These are phyloP conservation scores for Torymus auratus DNA, from an alignment of 2,888 invertebrate species.

Conservation along the genomic window DNA sequence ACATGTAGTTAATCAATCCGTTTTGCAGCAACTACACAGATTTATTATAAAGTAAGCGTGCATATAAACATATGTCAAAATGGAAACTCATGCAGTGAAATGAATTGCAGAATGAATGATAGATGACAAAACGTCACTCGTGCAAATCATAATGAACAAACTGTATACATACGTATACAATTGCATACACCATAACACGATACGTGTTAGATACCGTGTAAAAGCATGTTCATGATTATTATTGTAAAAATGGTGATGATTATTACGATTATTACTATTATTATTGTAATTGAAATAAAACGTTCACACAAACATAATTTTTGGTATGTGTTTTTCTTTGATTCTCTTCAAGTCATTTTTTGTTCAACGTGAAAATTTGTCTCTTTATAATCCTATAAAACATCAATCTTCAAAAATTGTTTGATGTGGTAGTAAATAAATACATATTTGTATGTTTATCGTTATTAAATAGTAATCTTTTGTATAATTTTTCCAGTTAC, in stretches of 20 bases:
- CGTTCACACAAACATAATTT: constrained; percentile 64
- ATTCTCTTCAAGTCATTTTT: no score
- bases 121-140: constrained; percentile 35
- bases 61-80: constrained; percentile 46
- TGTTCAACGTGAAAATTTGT: no score
- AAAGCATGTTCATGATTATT: constrained; percentile 64
- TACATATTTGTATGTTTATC: no score
- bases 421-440: no score
- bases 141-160: constrained; percentile 46
- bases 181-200: constrained; percentile 57
- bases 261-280: constrained; percentile 67
- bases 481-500: no score
- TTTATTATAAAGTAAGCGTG: constrained; percentile 48
- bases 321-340: background rate
- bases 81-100: constrained; percentile 31
- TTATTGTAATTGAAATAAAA: constrained; percentile 72
- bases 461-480: no score
- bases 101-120: constrained; percentile 40
- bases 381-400: no score
- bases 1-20: constrained; percentile 49
- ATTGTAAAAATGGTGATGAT: constrained; percentile 64
- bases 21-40: constrained; percentile 55
- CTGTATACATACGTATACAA: constrained; percentile 47
- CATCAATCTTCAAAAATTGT: no score
- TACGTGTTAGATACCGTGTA: constrained; percentile 53